Conservation (phyloP, 2,797 vertebrate species). For the Chaenodraco wilsoni region DNA sequence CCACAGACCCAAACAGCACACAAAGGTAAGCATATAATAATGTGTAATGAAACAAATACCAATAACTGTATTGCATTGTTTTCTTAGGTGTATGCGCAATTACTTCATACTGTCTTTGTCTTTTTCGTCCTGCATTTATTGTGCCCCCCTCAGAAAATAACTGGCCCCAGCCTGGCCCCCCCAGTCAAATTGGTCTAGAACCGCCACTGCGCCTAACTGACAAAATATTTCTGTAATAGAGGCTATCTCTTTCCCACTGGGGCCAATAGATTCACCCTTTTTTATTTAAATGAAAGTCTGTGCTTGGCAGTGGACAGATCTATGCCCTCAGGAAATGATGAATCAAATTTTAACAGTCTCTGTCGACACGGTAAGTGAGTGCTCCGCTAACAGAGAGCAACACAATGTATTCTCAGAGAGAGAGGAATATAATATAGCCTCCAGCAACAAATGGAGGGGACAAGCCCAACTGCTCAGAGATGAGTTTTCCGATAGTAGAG, state of each 20-base stretch:
- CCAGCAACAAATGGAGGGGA: conserved; percentile 27
- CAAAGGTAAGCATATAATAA: no score
- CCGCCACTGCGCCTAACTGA: not conserved
- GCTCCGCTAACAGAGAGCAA: conserved; percentile 30
- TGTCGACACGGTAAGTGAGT: conserved; percentile 32
- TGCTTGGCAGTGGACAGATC: conserved; percentile 45
- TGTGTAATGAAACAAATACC: no score
- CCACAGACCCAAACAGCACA: no score
- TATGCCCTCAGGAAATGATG: conserved; percentile 54
- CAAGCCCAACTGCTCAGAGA: conserved; percentile 40
- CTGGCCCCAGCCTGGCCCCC: no score
- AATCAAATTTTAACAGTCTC: conserved; percentile 48
- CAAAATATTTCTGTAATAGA: conserved; percentile 19
- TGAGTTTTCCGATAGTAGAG: conserved; percentile 41
- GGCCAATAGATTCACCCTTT: conserved; percentile 36
- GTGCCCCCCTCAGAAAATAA: no score
- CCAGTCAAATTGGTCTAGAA: no score
- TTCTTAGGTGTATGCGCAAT: no score
- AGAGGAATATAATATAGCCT: conserved; percentile 25
- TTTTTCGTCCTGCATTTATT: no score
- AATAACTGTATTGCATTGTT: no score
- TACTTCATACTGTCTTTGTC: no score
- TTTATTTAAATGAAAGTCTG: conserved; percentile 39
- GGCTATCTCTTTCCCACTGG: conserved; percentile 27
- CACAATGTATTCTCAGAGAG: conserved; percentile 41